Evolutionary conservation across 2,797 vertebrate species (phyloP).

Genomic region (Hylomyscus alleni): DNA sequence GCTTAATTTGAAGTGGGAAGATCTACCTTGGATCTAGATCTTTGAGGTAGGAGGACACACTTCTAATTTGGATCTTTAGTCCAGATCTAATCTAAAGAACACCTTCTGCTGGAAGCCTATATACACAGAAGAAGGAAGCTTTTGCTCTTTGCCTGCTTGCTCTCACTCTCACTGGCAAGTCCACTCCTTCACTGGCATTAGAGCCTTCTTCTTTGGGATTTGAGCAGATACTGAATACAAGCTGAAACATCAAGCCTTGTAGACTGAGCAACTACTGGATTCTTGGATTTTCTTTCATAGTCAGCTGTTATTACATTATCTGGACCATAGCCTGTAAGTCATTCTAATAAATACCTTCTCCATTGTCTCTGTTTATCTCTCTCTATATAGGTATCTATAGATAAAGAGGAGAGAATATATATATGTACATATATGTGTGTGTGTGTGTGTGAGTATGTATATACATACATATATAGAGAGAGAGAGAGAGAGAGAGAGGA

Average conservation of each 20-base stretch:
- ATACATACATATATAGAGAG: too few species aligned
- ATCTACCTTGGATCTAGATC: neutral
- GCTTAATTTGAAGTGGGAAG: neutral
- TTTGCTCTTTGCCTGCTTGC: neutral
- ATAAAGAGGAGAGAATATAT: too few species aligned
- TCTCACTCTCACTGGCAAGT: neutral
- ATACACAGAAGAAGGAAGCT: neutral
- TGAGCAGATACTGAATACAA: neutral
- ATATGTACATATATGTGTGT: too few species aligned
- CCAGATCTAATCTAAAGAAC: neutral
- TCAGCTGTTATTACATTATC: neutral
- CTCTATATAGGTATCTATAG: too few species aligned
- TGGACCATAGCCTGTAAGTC: neutral
- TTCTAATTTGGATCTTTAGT: neutral
- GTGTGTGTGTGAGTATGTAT: too few species aligned
- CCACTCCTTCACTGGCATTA: neutral
- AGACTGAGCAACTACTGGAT: neutral
- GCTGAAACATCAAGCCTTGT: neutral
- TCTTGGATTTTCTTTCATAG: neutral
- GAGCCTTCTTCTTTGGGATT: neutral
- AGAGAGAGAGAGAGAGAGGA: too few species aligned
- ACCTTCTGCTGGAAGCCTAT: neutral
- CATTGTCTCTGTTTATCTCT: neutral
- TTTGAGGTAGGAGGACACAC: neutral
- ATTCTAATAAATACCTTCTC: neutral